phyloP scores from a whole-genome alignment of 2,113 vertebrate genomes.

The Rattus norvegicus region GRCr8 NC_086039.1:52541501-52542000 shows the following conservation, averaged over 20 bases:
- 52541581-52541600: not conserved
- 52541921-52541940: conserved; percentile 11
- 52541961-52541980: conserved; percentile 21
- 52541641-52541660: not conserved
- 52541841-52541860: not conserved
- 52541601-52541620: not conserved
- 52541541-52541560: conserved; percentile 21
- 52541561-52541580: not conserved
- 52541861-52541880: conserved; percentile 45
- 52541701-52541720: not conserved
- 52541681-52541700: not conserved
- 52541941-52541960: conserved; percentile 44
- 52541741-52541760: not conserved
- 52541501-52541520: not conserved
- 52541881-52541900: conserved; percentile 15
- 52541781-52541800: not conserved
- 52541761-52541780: conserved; percentile 11
- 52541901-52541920: conserved; percentile 37
- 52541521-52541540: not conserved
- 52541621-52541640: not conserved
- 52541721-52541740: not conserved
- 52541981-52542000: conserved; percentile 51
- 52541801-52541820: not conserved
- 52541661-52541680: not conserved
- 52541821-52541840: not conserved